Base-by-base conservation (phyloP, 2,888 invertebrate genomes). In the Andricus curvator region DNA sequence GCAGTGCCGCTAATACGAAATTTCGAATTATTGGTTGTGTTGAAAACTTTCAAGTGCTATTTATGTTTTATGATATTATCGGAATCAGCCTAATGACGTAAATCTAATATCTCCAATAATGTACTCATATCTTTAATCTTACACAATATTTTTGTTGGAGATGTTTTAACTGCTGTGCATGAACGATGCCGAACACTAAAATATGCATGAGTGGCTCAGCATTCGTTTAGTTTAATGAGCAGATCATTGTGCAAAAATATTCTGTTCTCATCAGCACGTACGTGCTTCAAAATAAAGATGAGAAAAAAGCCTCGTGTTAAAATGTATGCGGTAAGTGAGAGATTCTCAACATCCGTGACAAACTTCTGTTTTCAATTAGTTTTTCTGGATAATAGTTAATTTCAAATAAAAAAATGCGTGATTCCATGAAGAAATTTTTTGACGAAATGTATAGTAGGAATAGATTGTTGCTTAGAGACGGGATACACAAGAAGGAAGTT, bases 281-380 rank as follows among this genome's bases (percentile, higher is more conserved):
- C 70, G 33, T 70, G 70, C 56, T 70, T 70, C 9, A 70, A 70
- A 20, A 70, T 70, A 29, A 51, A 70, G 48, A 48, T 44, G 33
- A 56, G 33, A n/a, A 70, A 48, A 25, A 48, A 25, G 17, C 13
- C 11, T 44, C 13, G 8, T 48, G 20, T 68, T 48, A 70, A 62
- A 62, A 62, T 22, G 13, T 20, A n/a, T 22, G 25, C 51, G 33
- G 17, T 25, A 51, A 25, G 25, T 70, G 17, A 70, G 48, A 44
- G 2, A 66, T 66, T 44, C 44, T 68, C 44, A 56, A 20, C 51
- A 56, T 56, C 51, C 6, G 20, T 20, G 51, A 20, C 51, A 20
- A 56, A 20, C 9, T 56, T 56, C 3, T 41, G 41, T 41, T 41
- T 11, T 11, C 11, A 41, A 37, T 41, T 41, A 41, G 13, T 41